Evolutionary conservation across 2,888 invertebrate species (phyloP).

Genomic region (Diarsia brunnea): DNA sequence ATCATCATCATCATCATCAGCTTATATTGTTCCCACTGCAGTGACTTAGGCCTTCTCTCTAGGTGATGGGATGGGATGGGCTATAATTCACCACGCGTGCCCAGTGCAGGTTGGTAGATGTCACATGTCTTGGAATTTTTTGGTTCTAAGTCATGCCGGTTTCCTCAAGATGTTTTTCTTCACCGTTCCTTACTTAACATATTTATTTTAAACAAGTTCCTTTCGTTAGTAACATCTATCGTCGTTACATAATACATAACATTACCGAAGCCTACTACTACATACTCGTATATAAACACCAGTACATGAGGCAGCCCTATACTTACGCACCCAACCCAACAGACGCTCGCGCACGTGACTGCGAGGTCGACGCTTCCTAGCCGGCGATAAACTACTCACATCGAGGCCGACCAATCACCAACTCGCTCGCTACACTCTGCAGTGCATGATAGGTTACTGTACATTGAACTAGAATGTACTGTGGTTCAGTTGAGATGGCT

Average conservation of each 20-base stretch:
- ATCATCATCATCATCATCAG: too few relatives aligned
- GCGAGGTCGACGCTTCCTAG: conserved; percentile 68
- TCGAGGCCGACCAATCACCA: conserved; percentile 57
- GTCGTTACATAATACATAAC: not conserved
- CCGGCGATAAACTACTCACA: conserved; percentile 53
- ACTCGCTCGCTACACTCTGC: conserved; percentile 44
- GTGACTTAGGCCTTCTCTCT: too few relatives aligned
- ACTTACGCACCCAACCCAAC: conserved; percentile 26
- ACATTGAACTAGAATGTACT: conserved; percentile 19
- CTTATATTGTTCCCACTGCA: too few relatives aligned
- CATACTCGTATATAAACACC: too few relatives aligned
- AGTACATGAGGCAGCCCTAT: conserved; percentile 43
- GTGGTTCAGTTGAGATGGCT: not conserved
- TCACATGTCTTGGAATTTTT: too few relatives aligned
- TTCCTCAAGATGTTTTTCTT: too few relatives aligned
- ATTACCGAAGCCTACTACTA: not conserved
- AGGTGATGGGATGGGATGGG: too few relatives aligned
- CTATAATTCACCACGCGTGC: too few relatives aligned
- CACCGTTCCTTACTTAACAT: not conserved
- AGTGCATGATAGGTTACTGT: conserved; percentile 16
- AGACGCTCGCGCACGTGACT: conserved; percentile 61
- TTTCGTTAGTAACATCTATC: not conserved
- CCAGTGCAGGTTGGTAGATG: too few relatives aligned
- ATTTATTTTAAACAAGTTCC: not conserved
- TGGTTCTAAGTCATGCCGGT: too few relatives aligned